Conservation (phyloP, 2,113 vertebrate species). For the Clupea harengus region DNA sequence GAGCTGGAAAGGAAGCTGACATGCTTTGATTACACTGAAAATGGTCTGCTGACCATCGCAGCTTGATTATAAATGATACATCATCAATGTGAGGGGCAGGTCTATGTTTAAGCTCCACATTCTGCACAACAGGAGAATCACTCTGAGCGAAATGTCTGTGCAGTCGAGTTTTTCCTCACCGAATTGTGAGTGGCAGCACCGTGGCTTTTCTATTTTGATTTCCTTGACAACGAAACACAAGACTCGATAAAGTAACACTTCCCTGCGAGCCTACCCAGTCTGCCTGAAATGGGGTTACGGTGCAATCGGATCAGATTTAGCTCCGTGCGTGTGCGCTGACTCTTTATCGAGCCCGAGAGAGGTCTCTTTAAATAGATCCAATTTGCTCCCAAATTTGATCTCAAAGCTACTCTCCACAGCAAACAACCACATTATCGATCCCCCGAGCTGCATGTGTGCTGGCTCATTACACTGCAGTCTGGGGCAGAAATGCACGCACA, state of each 20-base stretch:
- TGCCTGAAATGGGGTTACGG: background rate
- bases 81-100: background rate
- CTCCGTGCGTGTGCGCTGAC: background rate
- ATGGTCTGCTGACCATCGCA: background rate
- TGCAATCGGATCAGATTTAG: background rate
- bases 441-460: background rate
- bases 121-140: background rate
- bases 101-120: background rate
- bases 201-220: background rate
- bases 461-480: background rate
- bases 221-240: background rate
- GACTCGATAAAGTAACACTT: background rate
- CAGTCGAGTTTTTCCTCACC: background rate
- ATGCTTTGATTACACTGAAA: background rate
- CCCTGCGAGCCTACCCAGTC: background rate
- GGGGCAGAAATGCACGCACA: background rate
- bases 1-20: background rate
- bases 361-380: constrained; percentile 16
- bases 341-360: background rate
- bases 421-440: constrained; percentile 12
- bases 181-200: background rate
- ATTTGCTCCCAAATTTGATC: background rate
- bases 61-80: background rate
- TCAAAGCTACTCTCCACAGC: background rate
- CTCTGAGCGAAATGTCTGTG: background rate